These are phyloP conservation scores for Heteromormyrus szaboi DNA, from an alignment of 2,797 vertebrate species.

Conservation along the genomic window DNA sequence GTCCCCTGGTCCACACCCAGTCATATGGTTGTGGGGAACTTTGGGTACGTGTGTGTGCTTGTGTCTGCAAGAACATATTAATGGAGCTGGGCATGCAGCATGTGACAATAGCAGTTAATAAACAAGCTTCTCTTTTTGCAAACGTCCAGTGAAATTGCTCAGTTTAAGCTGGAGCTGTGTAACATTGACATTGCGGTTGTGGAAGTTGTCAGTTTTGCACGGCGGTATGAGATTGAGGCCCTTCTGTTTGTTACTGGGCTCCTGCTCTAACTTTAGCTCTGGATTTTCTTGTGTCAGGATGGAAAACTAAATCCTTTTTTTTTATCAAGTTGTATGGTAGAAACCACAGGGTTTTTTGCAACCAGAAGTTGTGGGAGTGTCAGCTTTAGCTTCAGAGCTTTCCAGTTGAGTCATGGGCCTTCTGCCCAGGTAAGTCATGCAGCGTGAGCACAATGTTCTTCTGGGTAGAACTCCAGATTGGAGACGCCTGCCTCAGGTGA, in stretches of 20 bases:
- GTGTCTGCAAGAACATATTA: not conserved
- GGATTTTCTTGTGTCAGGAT: not conserved
- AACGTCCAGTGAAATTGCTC: not conserved
- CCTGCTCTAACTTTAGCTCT: not conserved
- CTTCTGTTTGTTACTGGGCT: not conserved
- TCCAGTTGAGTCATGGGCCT: constrained; percentile 57
- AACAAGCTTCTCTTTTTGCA: not conserved
- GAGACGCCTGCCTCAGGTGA: not conserved
- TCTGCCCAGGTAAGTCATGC: constrained; percentile 43
- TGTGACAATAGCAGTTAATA: not conserved
- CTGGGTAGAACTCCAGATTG: not conserved
- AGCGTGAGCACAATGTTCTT: not conserved
- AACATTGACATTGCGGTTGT: not conserved
- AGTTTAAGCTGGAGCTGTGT: not conserved
- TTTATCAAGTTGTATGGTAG: constrained; percentile 53
- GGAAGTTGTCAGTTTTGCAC: not conserved
- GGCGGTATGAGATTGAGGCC: not conserved
- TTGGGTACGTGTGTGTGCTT: constrained; percentile 46
- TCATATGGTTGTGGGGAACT: constrained; percentile 56
- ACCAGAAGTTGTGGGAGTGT: constrained; percentile 42
- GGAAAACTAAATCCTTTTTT: not conserved
- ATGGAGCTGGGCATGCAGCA: not conserved
- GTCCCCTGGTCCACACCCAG: constrained; percentile 27
- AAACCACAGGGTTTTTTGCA: constrained; percentile 48
- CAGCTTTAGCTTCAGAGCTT: constrained; percentile 54